phyloP scores from a whole-genome alignment of 2,797 vertebrate genomes.

The Otolemur crassicaudatus region DNA sequence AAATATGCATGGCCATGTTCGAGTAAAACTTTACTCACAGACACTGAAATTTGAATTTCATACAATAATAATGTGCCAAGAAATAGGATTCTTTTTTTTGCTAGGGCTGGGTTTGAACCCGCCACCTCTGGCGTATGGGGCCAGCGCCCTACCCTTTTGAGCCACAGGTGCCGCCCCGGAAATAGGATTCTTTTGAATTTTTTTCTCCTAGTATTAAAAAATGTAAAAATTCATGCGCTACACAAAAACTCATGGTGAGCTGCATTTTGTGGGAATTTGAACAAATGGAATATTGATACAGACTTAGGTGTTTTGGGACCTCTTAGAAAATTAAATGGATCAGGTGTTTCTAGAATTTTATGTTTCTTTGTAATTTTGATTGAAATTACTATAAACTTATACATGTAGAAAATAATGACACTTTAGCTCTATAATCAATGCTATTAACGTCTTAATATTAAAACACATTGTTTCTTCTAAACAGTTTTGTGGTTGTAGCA shows the following conservation, averaged over 20 bases:
- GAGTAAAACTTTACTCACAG: background rate
- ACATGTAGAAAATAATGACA: background rate
- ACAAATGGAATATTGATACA: background rate
- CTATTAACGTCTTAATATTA: background rate
- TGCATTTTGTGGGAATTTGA: background rate
- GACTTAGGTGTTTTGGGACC: background rate
- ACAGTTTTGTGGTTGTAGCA: background rate
- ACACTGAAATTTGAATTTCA: background rate
- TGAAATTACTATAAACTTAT: background rate
- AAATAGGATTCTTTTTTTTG: background rate
- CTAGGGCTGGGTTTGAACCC: too few species aligned
- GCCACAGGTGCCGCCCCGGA: too few species aligned
- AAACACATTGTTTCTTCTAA: constrained; percentile 1
- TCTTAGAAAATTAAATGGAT: background rate
- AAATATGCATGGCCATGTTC: background rate
- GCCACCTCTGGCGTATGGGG: too few species aligned
- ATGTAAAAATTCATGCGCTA: background rate
- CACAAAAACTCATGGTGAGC: background rate
- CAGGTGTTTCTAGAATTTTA: background rate
- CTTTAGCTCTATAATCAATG: background rate
- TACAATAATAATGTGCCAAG: background rate
- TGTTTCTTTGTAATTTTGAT: background rate
- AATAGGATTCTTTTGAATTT: background rate
- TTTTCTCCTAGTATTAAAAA: background rate
- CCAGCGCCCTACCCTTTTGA: too few species aligned